These are phyloP conservation scores for Escarpia spicata DNA, from an alignment of 2,888 invertebrate genomes.

Conservation along the genomic window DNA sequence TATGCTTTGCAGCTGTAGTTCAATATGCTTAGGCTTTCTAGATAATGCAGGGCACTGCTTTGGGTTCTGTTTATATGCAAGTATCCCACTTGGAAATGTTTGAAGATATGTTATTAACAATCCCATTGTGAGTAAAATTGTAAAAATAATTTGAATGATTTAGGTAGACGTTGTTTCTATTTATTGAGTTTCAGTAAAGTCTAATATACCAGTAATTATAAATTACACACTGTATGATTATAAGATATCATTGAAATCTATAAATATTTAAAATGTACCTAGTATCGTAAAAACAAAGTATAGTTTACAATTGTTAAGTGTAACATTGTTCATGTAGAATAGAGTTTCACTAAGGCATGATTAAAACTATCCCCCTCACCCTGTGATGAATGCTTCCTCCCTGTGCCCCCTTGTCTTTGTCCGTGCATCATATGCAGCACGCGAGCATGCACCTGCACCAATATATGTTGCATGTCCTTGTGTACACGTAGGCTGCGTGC, in stretches of 20 bases:
- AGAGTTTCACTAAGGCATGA: background rate
- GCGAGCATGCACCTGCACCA: slow-evolving; percentile 10
- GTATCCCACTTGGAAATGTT: background rate
- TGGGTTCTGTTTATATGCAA: background rate
- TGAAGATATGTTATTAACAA: background rate
- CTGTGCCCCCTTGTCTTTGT: background rate
- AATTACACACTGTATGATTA: background rate
- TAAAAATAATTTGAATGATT: background rate
- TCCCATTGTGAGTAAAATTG: background rate
- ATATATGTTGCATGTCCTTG: slow-evolving; percentile 24
- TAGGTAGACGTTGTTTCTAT: background rate
- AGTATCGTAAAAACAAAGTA: background rate
- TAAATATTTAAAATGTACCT: background rate
- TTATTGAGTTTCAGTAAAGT: background rate
- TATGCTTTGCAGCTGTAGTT: background rate
- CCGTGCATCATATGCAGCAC: background rate
- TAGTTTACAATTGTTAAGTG: background rate
- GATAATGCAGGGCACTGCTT: background rate
- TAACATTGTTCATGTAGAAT: background rate
- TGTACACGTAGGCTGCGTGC: slow-evolving; percentile 33
- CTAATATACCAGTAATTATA: background rate
- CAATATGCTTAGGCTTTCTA: background rate
- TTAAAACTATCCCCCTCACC: background rate
- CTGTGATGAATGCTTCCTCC: background rate
- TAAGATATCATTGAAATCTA: background rate